These are phyloP conservation scores for Benitochromis conjunctus DNA, from an alignment of 2,113 vertebrate genomes.

Conservation along the genomic window DNA sequence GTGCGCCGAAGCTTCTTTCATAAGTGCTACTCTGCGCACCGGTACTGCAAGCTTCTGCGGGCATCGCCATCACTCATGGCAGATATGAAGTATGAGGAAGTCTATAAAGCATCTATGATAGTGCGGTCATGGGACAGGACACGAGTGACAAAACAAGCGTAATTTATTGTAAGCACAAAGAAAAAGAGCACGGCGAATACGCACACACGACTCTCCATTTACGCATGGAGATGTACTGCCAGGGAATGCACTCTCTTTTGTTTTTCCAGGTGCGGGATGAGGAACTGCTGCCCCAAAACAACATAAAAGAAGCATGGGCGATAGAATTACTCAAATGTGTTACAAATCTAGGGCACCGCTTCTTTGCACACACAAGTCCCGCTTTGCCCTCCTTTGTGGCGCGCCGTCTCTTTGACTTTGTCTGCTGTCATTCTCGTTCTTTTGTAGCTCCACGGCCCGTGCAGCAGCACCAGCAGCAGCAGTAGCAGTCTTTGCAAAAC, in stretches of 20 bases:
- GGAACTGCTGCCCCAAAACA: background rate
- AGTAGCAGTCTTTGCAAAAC: conserved; percentile 8
- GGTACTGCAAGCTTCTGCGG: conserved; percentile 48
- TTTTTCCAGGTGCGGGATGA: conserved; percentile 38
- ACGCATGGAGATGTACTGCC: conserved; percentile 42
- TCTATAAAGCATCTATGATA: conserved; percentile 46
- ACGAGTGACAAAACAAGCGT: conserved; percentile 21
- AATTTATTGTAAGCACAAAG: conserved; percentile 21
- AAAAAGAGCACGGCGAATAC: conserved; percentile 3
- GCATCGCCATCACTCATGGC: conserved; percentile 73
- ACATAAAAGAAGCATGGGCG: conserved; percentile 30
- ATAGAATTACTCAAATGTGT: conserved; percentile 43
- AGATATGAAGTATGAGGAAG: conserved; percentile 59
- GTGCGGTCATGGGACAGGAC: conserved; percentile 30
- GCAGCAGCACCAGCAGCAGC: background rate
- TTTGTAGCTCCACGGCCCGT: conserved; percentile 16
- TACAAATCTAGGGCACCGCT: conserved; percentile 50
- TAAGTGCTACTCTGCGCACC: conserved; percentile 30
- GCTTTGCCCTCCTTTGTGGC: conserved; percentile 43
- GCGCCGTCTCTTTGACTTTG: conserved; percentile 29
- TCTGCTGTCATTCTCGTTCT: conserved; percentile 26
- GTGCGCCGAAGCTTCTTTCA: conserved; percentile 51
- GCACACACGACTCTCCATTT: conserved; percentile 51
- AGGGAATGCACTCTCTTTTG: conserved; percentile 27
- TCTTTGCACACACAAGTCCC: conserved; percentile 37